phyloP scores from a whole-genome alignment of 1,140 invertebrate genomes.

The Pseudobourletiella spinata region DNA sequence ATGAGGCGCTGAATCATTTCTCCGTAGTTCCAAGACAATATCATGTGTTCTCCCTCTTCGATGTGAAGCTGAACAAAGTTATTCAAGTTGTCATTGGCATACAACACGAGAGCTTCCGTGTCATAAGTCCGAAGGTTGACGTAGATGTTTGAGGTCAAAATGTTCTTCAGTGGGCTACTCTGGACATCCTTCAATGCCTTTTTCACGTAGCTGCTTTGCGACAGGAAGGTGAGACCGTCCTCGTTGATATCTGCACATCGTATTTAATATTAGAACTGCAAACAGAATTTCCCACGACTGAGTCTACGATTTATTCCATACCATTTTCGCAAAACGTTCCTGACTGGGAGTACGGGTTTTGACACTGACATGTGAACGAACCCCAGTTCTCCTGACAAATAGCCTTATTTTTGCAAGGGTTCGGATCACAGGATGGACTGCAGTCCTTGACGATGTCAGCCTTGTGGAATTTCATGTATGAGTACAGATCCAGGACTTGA shows the following conservation, averaged over 20 bases:
- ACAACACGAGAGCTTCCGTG: constrained; percentile 67
- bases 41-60: constrained; percentile 58
- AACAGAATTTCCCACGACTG: too few species aligned
- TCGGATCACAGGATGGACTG: constrained; percentile 83
- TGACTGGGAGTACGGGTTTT: constrained; percentile 81
- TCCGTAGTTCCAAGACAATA: constrained; percentile 69
- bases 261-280: not conserved
- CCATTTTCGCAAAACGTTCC: constrained; percentile 81
- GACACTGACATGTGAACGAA: constrained; percentile 65
- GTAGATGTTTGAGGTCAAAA: constrained; percentile 66
- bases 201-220: constrained; percentile 63
- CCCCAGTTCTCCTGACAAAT: constrained; percentile 87
- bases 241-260: constrained; percentile 72
- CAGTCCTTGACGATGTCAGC: constrained; percentile 86
- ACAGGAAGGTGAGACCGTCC: constrained; percentile 80
- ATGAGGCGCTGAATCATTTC: constrained; percentile 57
- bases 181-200: constrained; percentile 56
- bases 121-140: constrained; percentile 82
- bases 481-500: constrained; percentile 79
- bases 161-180: constrained; percentile 56
- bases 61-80: constrained; percentile 89
- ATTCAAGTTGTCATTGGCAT: constrained; percentile 85
- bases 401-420: constrained; percentile 84
- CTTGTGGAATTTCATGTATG: constrained; percentile 83
- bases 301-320: too few species aligned